phyloP scores from a whole-genome alignment of 2,113 vertebrate genomes.

The Cheilinus undulatus region DNA sequence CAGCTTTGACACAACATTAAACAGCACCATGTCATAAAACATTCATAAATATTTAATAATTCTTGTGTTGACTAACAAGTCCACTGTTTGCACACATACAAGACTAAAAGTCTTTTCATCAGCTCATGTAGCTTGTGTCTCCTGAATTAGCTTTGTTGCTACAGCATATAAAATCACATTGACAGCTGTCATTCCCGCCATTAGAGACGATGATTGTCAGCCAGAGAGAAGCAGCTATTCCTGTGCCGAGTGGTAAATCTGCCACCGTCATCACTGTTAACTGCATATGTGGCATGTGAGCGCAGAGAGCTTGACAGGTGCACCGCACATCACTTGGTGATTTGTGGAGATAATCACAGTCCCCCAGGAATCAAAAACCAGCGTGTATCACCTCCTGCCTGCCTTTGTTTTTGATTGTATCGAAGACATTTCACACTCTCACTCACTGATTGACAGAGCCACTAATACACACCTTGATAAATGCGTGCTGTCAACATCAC shows the following conservation, averaged over 20 bases:
- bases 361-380: background rate
- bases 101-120: too few relatives aligned
- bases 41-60: too few relatives aligned
- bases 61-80: too few relatives aligned
- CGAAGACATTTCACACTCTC: background rate
- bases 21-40: too few relatives aligned
- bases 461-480: conserved; percentile 13
- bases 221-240: background rate
- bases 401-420: conserved; percentile 6
- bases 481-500: background rate
- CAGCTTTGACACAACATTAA: too few relatives aligned
- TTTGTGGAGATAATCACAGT: conserved; percentile 6
- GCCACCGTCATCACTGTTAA: background rate
- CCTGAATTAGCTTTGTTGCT: too few relatives aligned
- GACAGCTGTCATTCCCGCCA: background rate
- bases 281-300: background rate
- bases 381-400: conserved; percentile 5
- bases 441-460: conserved; percentile 20
- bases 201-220: background rate
- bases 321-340: background rate
- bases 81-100: too few relatives aligned
- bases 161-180: background rate
- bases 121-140: too few relatives aligned
- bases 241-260: background rate
- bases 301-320: background rate